A percentile compares a stretch with the other conserved stretches of the same genome.
These are phyloP conservation scores for Leptinotarsa lineolata DNA, from an alignment of 1,140 invertebrate genomes.

Conservation along the genomic window DNA sequence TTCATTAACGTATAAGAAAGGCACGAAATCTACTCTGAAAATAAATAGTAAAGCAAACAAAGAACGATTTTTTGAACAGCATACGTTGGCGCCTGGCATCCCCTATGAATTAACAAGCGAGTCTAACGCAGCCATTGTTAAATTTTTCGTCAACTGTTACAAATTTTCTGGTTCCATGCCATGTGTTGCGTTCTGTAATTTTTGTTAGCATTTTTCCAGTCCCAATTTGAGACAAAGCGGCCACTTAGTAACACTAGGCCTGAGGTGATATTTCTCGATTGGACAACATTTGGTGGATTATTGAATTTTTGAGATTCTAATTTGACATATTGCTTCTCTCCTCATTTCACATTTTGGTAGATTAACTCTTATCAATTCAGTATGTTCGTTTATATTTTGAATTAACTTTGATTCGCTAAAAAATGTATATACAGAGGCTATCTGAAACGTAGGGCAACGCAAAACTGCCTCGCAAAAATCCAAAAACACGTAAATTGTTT, in stretches of 20 bases:
- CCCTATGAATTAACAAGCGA: not conserved
- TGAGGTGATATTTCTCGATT: constrained; percentile 5
- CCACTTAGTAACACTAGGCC: constrained; percentile 33
- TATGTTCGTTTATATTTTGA: too few relatives aligned
- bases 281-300: not conserved
- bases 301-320: not conserved
- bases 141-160: constrained; percentile 18
- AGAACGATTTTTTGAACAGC: not conserved
- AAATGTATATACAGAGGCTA: too few relatives aligned
- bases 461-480: too few relatives aligned
- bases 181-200: constrained; percentile 36
- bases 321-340: not conserved
- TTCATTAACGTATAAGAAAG: too few relatives aligned
- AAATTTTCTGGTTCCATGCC: constrained; percentile 6
- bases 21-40: too few relatives aligned
- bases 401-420: too few relatives aligned
- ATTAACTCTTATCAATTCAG: too few relatives aligned
- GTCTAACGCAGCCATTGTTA: not conserved
- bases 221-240: constrained; percentile 35
- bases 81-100: constrained; percentile 27
- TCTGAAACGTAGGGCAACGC: too few relatives aligned
- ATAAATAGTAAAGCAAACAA: too few relatives aligned
- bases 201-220: constrained; percentile 24
- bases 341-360: too few relatives aligned
- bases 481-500: too few relatives aligned